Percentiles rank a stretch among this genome's conserved stretches.
Conservation (phyloP, 2,113 vertebrate genomes). For the Platysternon megacephalum region DNA sequence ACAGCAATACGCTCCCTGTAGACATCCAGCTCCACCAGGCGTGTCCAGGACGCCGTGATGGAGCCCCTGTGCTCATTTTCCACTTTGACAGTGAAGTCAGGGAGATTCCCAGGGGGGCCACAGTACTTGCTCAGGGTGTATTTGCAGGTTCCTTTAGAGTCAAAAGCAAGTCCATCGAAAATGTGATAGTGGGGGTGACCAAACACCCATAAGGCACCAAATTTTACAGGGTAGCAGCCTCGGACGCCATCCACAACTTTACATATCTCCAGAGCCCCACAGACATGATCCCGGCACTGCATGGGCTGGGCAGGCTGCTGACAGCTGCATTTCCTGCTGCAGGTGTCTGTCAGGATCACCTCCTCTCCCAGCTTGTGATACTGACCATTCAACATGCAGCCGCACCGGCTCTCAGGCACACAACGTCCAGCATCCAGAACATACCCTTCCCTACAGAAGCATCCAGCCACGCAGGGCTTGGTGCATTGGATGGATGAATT, state of each 20-base stretch:
- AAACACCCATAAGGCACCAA: slow-evolving; percentile 58
- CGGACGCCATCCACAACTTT: slow-evolving; percentile 23
- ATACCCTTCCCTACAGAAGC: slow-evolving; percentile 67
- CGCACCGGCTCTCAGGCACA: slow-evolving; percentile 50
- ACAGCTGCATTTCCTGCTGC: slow-evolving; percentile 72
- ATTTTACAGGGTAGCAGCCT: slow-evolving; percentile 61
- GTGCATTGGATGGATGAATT: slow-evolving; percentile 53
- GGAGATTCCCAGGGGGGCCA: slow-evolving; percentile 10
- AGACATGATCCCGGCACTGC: slow-evolving; percentile 53
- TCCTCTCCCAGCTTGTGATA: slow-evolving; percentile 66
- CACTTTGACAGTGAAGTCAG: slow-evolving; percentile 53
- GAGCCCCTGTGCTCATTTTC: slow-evolving; percentile 8
- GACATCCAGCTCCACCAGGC: slow-evolving; percentile 61
- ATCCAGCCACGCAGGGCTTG: slow-evolving; percentile 63
- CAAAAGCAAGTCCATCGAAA: slow-evolving; percentile 66
- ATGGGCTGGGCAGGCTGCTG: slow-evolving; percentile 4
- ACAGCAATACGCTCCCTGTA: slow-evolving; percentile 49
- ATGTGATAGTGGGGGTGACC: slow-evolving; percentile 62
- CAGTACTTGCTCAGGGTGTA: slow-evolving; percentile 61
- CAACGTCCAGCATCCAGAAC: slow-evolving; percentile 68
- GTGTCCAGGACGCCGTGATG: slow-evolving; percentile 7
- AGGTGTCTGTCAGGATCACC: slow-evolving; percentile 62
- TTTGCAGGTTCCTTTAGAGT: slow-evolving; percentile 67
- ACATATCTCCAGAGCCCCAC: slow-evolving; percentile 42
- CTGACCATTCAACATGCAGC: slow-evolving; percentile 73